Evolutionary conservation across 2,888 invertebrate species (phyloP), one percentile per base, ranked within the genome.

Genomic region (Blera fallax): DNA sequence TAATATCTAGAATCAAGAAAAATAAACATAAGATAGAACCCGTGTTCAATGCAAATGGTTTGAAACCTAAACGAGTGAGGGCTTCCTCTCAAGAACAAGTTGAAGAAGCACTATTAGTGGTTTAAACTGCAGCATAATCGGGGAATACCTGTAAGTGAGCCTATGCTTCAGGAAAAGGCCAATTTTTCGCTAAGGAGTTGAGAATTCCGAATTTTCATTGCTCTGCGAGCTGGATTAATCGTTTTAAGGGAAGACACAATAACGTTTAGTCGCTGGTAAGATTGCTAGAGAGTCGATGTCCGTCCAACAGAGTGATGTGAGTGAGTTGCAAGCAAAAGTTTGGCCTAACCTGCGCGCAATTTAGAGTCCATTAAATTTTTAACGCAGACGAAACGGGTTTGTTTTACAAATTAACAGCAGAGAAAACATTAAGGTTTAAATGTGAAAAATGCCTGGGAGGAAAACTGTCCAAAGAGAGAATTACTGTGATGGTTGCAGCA

Each of bases 81-180:
- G 54, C 14, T 7, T 54, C 54, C 29, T 8, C 32, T 29, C 32
- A 54, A 62, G 6, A 62, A 43, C 27, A 3, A 43, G 18, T 62
- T 14, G 40, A 11, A 14, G 40, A 60, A 24, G 52, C 29, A n/a
- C 52, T 32, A 32, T 34, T 16, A 56, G 56, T 56, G 34, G 34
- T 56, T 56, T 56, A 56, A 56, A 56, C 56, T 56, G 56, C 56
- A 34, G 56, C 34, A 29, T 56, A 56, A 56, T 56, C 56, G 56
- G 56, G 34, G 56, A 56, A 34, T 56, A 56, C 34, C 14, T 16
- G 32, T 56, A 32, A 52, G 56, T 21, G 34, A 21, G 18, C 37
- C 56, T 54, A 54, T 54, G 29, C 54, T 54, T 54, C 29, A 54
- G 29, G 54, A 54, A 54, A 54, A 14, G 27, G 7, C 29, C 14